Evolutionary conservation across 2,113 vertebrate genomes (phyloP).

Genomic region (Laterallus jamaicensis): DNA sequence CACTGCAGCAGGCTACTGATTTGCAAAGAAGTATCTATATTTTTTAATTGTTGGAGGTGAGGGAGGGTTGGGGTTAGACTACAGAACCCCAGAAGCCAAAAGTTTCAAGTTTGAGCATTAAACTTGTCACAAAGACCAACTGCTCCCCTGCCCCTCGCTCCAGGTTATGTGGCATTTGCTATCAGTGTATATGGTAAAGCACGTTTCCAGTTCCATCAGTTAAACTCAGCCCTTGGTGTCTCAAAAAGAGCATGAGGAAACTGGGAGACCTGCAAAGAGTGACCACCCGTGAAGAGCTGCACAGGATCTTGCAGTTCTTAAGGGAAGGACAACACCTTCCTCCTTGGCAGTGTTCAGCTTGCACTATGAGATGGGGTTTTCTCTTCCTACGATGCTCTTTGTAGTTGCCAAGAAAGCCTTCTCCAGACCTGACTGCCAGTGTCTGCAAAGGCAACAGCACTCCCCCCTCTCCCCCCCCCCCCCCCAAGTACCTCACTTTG

Average conservation of each 20-base stretch:
- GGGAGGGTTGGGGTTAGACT: neutral
- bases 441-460: neutral
- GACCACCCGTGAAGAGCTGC: neutral
- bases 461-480: no score
- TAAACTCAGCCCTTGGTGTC: neutral
- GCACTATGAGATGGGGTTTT: neutral
- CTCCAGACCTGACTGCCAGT: neutral
- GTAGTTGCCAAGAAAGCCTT: neutral
- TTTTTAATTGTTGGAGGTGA: neutral
- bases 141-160: neutral
- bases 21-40: neutral
- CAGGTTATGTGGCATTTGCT: neutral
- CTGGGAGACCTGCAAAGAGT: neutral
- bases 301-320: neutral
- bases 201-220: neutral
- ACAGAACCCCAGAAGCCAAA: neutral
- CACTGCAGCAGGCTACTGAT: neutral
- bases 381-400: neutral
- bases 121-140: neutral
- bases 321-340: no score
- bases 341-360: neutral
- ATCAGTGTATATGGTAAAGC: neutral
- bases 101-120: neutral
- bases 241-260: neutral
- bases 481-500: neutral